These are phyloP conservation scores for Pycnonotus jocosus DNA, from an alignment of 2,113 vertebrate species.

Conservation along the genomic window DNA sequence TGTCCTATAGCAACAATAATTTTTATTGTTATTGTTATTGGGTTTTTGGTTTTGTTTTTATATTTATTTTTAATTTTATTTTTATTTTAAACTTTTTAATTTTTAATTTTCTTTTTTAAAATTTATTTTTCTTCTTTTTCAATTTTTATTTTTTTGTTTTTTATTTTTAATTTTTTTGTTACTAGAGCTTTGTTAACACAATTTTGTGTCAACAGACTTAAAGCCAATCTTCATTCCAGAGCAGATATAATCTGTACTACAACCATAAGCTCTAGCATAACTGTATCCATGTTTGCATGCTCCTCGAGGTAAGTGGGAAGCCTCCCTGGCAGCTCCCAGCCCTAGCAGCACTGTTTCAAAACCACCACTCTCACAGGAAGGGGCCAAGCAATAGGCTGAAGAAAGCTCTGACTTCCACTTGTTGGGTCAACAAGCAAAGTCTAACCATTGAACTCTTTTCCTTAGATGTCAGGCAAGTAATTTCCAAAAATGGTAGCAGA, in stretches of 20 bases:
- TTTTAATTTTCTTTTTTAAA: too few species aligned
- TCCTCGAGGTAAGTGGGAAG: neutral
- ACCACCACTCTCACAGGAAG: neutral
- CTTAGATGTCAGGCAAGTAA: neutral
- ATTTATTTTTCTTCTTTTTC: too few species aligned
- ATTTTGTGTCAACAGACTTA: neutral
- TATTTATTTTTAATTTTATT: too few species aligned
- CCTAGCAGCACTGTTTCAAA: neutral
- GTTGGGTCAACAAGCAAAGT: neutral
- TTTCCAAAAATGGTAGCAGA: neutral
- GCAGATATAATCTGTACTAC: rapidly evolving
- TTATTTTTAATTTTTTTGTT: neutral
- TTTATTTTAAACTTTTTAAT: too few species aligned
- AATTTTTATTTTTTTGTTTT: neutral
- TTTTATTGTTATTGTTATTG: too few species aligned
- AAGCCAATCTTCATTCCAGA: neutral
- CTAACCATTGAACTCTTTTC: neutral
- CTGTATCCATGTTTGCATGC: neutral
- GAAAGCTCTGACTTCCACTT: rapidly evolving
- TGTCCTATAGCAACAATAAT: too few species aligned
- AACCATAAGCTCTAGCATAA: neutral
- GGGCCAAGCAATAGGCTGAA: neutral
- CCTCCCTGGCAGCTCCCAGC: neutral
- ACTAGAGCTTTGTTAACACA: neutral
- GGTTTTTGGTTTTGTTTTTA: too few species aligned